These are phyloP conservation scores for Rhineura floridana DNA, from an alignment of 2,113 vertebrate species.

Conservation along the genomic window DNA sequence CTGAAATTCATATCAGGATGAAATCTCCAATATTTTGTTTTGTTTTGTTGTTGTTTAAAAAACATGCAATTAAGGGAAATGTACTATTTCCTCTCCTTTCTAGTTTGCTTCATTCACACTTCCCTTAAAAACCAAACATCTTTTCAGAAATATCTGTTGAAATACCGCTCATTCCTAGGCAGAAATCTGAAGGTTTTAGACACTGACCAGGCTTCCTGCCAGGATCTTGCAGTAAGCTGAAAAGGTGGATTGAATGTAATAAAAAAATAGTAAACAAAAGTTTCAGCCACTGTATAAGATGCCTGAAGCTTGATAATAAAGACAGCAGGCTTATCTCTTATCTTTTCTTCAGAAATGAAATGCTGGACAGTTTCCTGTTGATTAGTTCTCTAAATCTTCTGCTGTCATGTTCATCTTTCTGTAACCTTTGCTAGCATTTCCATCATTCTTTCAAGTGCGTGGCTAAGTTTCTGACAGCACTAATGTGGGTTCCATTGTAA, in stretches of 20 bases:
- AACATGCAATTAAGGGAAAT: slow-evolving; percentile 6
- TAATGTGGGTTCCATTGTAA: slow-evolving; percentile 36
- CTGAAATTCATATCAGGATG: too few species aligned
- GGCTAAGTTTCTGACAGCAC: slow-evolving; percentile 50
- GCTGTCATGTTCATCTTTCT: slow-evolving; percentile 62
- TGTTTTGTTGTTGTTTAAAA: not conserved
- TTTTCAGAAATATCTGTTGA: slow-evolving; percentile 55
- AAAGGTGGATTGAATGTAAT: slow-evolving; percentile 39
- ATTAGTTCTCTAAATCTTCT: slow-evolving; percentile 70
- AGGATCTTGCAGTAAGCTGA: slow-evolving; percentile 58
- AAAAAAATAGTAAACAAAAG: slow-evolving; percentile 65
- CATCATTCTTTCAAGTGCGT: slow-evolving; percentile 42
- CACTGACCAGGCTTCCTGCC: slow-evolving; percentile 51
- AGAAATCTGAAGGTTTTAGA: slow-evolving; percentile 64
- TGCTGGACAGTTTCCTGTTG: slow-evolving; percentile 61
- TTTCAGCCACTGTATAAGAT: slow-evolving; percentile 53
- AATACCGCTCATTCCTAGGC: slow-evolving; percentile 40
- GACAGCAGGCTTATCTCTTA: slow-evolving; percentile 58
- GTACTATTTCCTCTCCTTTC: not conserved
- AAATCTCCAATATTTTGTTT: not conserved
- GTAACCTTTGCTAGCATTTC: slow-evolving; percentile 38
- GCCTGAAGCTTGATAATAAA: slow-evolving; percentile 63
- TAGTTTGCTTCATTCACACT: not conserved
- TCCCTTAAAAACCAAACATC: slow-evolving; percentile 31
- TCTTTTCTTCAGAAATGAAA: slow-evolving; percentile 62